Evolutionary conservation across 2,113 vertebrate species (phyloP).

Genomic region (Chlamydotis undulata): DNA sequence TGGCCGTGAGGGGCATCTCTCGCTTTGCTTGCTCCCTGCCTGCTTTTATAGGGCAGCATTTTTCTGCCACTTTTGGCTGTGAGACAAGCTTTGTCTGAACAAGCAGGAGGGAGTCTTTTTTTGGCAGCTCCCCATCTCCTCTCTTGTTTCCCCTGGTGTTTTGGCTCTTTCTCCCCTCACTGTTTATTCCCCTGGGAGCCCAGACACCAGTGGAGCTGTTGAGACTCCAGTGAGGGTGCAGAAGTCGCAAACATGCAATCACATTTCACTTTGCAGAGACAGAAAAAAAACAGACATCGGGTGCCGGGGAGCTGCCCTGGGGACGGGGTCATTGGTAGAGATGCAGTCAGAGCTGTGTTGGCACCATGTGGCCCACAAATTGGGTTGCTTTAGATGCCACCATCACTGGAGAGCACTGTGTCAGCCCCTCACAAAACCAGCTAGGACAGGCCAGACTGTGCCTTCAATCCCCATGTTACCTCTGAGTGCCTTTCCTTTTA

Average conservation of each 20-base stretch:
- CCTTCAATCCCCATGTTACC: neutral
- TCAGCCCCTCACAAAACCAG: neutral
- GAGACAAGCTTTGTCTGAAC: conserved; percentile 57
- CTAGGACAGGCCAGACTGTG: neutral
- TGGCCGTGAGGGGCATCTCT: neutral
- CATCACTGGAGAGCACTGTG: neutral
- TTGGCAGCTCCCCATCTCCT: neutral
- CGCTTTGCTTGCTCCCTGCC: neutral
- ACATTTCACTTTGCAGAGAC: neutral
- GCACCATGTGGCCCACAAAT: neutral
- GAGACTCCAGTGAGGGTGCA: conserved; percentile 27
- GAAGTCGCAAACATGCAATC: neutral
- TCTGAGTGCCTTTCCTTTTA: neutral
- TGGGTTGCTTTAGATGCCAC: neutral
- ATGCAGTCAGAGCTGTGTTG: neutral
- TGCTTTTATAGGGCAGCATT: conserved; percentile 16
- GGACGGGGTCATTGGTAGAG: neutral
- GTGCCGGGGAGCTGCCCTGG: neutral
- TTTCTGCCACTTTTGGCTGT: neutral
- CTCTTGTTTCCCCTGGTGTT: conserved; percentile 32
- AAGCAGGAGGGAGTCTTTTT: conserved; percentile 37
- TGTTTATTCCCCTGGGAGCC: conserved; percentile 64
- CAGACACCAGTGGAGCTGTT: conserved; percentile 17
- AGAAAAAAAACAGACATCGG: conserved; percentile 40
- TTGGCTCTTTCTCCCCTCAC: conserved; percentile 48